Conservation (phyloP, 1,140 invertebrate species). For the Scaptomyza hsui region DNA sequence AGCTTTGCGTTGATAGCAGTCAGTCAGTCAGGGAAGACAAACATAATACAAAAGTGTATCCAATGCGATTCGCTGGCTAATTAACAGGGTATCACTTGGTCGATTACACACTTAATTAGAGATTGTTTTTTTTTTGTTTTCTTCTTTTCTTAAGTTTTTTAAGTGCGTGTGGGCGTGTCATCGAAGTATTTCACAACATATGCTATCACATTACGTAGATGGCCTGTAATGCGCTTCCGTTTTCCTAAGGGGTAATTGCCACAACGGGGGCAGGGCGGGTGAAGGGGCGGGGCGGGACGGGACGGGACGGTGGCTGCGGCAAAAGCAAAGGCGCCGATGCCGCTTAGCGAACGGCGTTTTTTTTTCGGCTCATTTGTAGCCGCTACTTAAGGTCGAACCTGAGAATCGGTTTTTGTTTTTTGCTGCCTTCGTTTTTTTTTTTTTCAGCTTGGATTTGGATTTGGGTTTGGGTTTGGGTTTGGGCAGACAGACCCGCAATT, state of each 20-base stretch:
- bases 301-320: slow-evolving; percentile 14
- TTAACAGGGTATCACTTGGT: too few relatives aligned
- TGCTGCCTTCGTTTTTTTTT: too few relatives aligned
- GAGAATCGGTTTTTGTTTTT: slow-evolving; percentile 8
- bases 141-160: too few relatives aligned
- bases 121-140: not conserved
- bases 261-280: not conserved
- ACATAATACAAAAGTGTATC: too few relatives aligned
- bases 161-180: slow-evolving; percentile 42
- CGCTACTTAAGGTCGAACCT: slow-evolving; percentile 45
- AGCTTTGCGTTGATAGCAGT: too few relatives aligned
- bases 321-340: slow-evolving; percentile 53
- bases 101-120: not conserved
- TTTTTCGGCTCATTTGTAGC: slow-evolving; percentile 58
- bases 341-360: slow-evolving; percentile 43
- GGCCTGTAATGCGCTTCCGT: slow-evolving; percentile 76
- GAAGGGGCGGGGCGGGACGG: not conserved
- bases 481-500: slow-evolving; percentile 54
- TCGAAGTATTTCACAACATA: slow-evolving; percentile 38
- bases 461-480: slow-evolving; percentile 3
- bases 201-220: slow-evolving; percentile 69
- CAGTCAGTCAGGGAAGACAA: too few relatives aligned
- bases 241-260: slow-evolving; percentile 45
- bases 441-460: too few relatives aligned
- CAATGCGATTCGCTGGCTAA: too few relatives aligned